Percentiles rank a stretch among this genome's conserved stretches.
These are phyloP conservation scores for Lymantria monacha DNA, from an alignment of 2,888 invertebrate species.

Conservation along the genomic window DNA sequence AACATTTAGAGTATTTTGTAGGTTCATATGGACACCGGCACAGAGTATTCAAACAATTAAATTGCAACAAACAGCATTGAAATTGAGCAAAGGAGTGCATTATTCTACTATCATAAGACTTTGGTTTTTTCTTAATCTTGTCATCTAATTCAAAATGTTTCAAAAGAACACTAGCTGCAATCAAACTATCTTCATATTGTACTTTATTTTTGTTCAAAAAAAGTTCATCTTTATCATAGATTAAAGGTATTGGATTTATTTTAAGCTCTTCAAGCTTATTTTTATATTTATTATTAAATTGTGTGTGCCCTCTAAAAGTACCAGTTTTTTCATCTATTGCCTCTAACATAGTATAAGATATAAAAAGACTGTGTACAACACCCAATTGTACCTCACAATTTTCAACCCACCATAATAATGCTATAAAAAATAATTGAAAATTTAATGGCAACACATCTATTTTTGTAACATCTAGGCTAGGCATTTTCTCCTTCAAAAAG, in stretches of 20 bases:
- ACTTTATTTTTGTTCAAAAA: constrained; percentile 75
- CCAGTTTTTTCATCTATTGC: constrained; percentile 83
- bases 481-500: constrained; percentile 70
- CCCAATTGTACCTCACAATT: constrained; percentile 62
- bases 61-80: constrained; percentile 83
- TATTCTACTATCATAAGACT: constrained; percentile 78
- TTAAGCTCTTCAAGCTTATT: constrained; percentile 58
- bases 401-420: constrained; percentile 83
- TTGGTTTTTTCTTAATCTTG: constrained; percentile 76
- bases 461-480: constrained; percentile 48
- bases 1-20: constrained; percentile 83
- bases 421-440: constrained; percentile 83
- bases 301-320: constrained; percentile 68
- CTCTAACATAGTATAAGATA: constrained; percentile 82
- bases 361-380: constrained; percentile 81
- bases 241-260: constrained; percentile 15
- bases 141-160: constrained; percentile 82
- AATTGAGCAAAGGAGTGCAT: constrained; percentile 86
- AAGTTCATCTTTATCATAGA: constrained; percentile 44
- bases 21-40: constrained; percentile 82
- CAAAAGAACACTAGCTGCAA: constrained; percentile 82
- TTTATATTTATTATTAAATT: constrained; percentile 72
- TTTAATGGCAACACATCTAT: constrained; percentile 75
- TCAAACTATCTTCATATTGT: constrained; percentile 80
- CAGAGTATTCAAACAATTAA: constrained; percentile 84